Base-by-base conservation (phyloP, 1,140 invertebrate species). In the Aleiodes sp. region DNA sequence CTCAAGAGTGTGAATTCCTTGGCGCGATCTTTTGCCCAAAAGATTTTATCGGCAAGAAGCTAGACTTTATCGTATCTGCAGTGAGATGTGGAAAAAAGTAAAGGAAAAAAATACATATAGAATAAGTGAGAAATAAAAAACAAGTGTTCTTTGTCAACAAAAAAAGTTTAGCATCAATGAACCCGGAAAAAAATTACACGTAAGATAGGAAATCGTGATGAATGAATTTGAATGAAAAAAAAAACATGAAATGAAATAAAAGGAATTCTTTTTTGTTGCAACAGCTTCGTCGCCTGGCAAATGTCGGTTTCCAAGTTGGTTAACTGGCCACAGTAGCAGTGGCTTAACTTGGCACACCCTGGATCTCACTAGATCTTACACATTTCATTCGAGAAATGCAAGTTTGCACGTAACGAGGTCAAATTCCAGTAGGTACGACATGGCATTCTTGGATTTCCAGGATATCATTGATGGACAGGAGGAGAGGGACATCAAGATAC, bases 281-380 rank as follows among this genome's bases (percentile, higher is more conserved):
- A 72, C 79, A 85, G 88, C 86, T 41, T 84, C 87, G 56, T 86
- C 87, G 4, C 83, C 84, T 8, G 81, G 83, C 52, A 86, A 86
- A 68, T 94, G 93, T 79, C 90, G 90, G 76, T 94, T 93, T 82
- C 93, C 93, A 0, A 80, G 82, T 24, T 94, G 93, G 93, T 88
- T 94, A 57, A 91, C 91, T 52, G 88, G 89, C 12, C 91, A 93
- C 70, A 89, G 90, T 70, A 80, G 70, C 61, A 75, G 65, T 16
- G 84, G 84, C 61, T 73, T 86, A 39, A 93, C 92, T 37, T 94
- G 93, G 93, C 90, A 92, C 79, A 93, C 92, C 65, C 85, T 94
- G 65, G 93, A 94, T 80, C 89, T 92, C 68, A 88, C 88, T 9
- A 89, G 90, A 74, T 90, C 90, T 16, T 94, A 93, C 81, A 90